Conservation (phyloP, 37 sponge, comb jelly and placozoan genomes). For the Ephydatia muelleri region DNA sequence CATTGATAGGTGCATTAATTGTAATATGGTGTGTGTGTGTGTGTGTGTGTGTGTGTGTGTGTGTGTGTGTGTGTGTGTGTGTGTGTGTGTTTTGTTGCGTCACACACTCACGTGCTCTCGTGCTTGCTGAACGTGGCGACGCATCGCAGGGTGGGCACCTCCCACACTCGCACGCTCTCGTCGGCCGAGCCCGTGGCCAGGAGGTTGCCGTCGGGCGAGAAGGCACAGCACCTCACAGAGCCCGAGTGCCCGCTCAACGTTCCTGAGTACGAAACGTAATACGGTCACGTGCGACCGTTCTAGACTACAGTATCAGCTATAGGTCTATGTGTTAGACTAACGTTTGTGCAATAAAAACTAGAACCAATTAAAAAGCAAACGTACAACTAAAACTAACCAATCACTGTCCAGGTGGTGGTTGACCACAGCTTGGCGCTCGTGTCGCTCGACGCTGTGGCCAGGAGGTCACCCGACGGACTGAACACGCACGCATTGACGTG, state of each 20-base stretch:
- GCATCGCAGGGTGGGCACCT: conserved; percentile 28
- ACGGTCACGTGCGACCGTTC: background rate
- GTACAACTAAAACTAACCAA: conserved; percentile 21
- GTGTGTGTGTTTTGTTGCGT: too few species aligned
- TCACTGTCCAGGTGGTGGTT: conserved; percentile 33
- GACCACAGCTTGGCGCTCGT: conserved; percentile 64
- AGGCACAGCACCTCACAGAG: conserved; percentile 60
- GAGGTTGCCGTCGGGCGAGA: conserved; percentile 68
- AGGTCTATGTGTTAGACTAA: background rate
- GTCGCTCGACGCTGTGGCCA: conserved; percentile 67
- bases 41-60: too few species aligned
- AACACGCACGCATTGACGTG: conserved; percentile 66
- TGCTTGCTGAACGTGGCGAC: conserved; percentile 48
- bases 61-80: too few species aligned
- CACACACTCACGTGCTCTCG: conserved; percentile 22
- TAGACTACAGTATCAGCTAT: background rate
- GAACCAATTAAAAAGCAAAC: background rate
- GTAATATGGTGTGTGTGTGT: too few species aligned
- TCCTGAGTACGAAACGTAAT: conserved; percentile 22
- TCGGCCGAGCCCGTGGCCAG: conserved; percentile 72
- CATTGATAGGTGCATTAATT: too few species aligned
- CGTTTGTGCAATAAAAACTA: background rate
- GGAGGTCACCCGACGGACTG: conserved; percentile 56
- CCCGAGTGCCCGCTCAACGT: conserved; percentile 44
- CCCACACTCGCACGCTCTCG: conserved; percentile 64